These are phyloP conservation scores for Zaprionus vittiger DNA, from an alignment of 1,140 invertebrate genomes.

Conservation along the genomic window DNA sequence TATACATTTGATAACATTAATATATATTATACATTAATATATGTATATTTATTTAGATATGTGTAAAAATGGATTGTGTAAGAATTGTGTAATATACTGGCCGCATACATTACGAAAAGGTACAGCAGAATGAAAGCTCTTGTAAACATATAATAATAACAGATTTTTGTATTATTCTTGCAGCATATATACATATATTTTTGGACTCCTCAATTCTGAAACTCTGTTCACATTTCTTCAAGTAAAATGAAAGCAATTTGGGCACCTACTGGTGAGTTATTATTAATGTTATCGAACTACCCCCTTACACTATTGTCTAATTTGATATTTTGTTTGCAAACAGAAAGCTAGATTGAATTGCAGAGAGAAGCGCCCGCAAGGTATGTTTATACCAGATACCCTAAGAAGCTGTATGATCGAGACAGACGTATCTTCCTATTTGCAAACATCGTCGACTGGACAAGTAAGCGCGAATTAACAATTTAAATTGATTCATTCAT, in stretches of 20 bases:
- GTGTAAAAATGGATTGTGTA: neutral
- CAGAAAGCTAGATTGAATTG: slow-evolving; percentile 14
- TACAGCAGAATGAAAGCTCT: too few relatives aligned
- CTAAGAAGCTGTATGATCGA: slow-evolving; percentile 93
- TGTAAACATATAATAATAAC: too few relatives aligned
- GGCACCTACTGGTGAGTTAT: neutral
- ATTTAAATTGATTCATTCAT: neutral
- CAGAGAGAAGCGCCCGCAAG: slow-evolving; percentile 72
- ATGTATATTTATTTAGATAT: neutral
- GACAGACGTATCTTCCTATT: slow-evolving; percentile 92
- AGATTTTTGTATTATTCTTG: too few relatives aligned
- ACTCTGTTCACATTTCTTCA: neutral
- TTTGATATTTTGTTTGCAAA: neutral
- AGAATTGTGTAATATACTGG: neutral
- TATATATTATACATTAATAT: neutral
- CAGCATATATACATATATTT: neutral
- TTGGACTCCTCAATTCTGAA: neutral
- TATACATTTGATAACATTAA: neutral
- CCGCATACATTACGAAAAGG: neutral
- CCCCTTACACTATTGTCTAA: neutral
- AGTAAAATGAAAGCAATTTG: slow-evolving; percentile 1
- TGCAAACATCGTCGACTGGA: slow-evolving; percentile 92
- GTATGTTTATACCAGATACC: slow-evolving; percentile 92
- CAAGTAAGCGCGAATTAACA: slow-evolving; percentile 86
- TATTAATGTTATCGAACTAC: neutral